Evolutionary conservation across 2,888 invertebrate genomes (phyloP).

Genomic region (Hyalella azteca): DNA sequence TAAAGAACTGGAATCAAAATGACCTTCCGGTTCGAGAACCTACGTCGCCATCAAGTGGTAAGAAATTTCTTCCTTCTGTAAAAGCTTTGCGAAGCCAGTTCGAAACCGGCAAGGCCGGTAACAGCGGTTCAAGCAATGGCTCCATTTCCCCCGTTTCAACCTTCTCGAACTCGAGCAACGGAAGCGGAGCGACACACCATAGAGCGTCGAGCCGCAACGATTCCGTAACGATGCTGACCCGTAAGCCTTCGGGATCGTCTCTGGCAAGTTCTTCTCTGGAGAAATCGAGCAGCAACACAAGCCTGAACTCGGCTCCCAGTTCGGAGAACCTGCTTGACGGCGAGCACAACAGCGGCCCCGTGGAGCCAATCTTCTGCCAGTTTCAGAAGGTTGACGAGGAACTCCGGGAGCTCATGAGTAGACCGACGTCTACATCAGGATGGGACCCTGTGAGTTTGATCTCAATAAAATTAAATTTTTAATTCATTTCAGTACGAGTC

Average conservation of each 20-base stretch:
- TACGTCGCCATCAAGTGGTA: constrained; percentile 37
- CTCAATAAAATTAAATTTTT: background rate
- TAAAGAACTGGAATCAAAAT: constrained; percentile 54
- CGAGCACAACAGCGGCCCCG: constrained; percentile 50
- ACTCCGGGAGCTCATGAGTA: constrained; percentile 56
- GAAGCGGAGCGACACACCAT: background rate
- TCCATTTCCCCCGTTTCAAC: constrained; percentile 38
- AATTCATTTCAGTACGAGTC: background rate
- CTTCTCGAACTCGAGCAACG: constrained; percentile 29
- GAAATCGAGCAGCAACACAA: constrained; percentile 47
- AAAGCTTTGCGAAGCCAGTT: constrained; percentile 60
- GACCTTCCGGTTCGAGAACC: constrained; percentile 42
- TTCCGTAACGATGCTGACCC: constrained; percentile 18
- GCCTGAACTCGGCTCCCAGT: constrained; percentile 41
- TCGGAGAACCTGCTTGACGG: constrained; percentile 36
- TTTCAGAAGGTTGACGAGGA: constrained; percentile 59
- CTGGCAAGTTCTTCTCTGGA: constrained; percentile 46
- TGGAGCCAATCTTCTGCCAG: constrained; percentile 60
- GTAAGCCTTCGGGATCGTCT: constrained; percentile 38
- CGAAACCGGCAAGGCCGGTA: constrained; percentile 57
- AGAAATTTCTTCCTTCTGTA: constrained; percentile 60
- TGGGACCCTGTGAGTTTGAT: constrained; percentile 60
- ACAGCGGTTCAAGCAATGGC: constrained; percentile 38
- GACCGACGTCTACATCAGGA: constrained; percentile 58
- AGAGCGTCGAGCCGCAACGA: constrained; percentile 38